Evolutionary conservation across 2,888 invertebrate species (phyloP).

Genomic region (Lumbricus terrestris): DNA sequence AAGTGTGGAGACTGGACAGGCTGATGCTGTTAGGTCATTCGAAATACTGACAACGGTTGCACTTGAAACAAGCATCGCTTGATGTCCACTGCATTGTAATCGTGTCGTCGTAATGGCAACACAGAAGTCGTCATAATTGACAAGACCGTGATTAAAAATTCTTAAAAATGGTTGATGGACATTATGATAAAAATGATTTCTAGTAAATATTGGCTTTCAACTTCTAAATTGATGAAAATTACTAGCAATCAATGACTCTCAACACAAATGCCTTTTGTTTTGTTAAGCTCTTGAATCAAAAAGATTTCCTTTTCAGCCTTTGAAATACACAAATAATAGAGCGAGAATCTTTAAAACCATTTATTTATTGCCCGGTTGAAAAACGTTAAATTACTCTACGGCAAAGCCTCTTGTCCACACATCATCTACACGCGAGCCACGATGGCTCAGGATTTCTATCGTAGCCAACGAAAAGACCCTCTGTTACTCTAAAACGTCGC

Average conservation of each 20-base stretch:
- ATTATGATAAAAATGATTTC: not conserved
- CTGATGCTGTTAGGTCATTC: too few species aligned
- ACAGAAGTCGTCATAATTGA: too few species aligned
- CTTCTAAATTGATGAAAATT: not conserved
- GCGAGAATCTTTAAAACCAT: not conserved
- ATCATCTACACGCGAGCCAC: not conserved
- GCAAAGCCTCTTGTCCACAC: not conserved
- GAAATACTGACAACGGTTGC: too few species aligned
- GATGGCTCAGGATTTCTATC: not conserved
- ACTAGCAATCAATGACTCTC: not conserved
- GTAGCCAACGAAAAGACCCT: not conserved
- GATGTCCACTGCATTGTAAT: too few species aligned
- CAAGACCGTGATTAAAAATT: not conserved
- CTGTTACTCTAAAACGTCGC: not conserved
- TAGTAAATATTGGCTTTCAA: too few species aligned
- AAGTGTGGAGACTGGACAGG: too few species aligned
- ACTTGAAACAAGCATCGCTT: too few species aligned
- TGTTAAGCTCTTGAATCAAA: too few species aligned
- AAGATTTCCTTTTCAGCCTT: not conserved
- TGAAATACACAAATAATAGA: not conserved
- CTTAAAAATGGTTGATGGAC: not conserved
- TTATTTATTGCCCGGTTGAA: not conserved
- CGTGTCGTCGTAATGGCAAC: too few species aligned
- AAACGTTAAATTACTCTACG: not conserved
- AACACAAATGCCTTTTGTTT: not conserved